Percentiles rank a stretch among this genome's conserved stretches.
These are phyloP conservation scores for Drosophila anomalata DNA, from an alignment of 2,888 invertebrate species.

Conservation along the genomic window DNA sequence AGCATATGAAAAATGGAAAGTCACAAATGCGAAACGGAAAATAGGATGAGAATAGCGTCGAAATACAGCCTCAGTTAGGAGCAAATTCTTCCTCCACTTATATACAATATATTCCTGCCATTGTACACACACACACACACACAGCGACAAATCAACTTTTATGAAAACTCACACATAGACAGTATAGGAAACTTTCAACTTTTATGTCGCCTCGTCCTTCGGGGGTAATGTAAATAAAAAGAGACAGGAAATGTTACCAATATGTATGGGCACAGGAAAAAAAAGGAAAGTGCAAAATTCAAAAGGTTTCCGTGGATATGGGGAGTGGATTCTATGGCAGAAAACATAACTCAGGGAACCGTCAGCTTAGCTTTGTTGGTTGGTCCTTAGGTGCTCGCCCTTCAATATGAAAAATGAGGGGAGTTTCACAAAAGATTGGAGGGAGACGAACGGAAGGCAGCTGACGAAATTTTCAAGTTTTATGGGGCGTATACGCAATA, in stretches of 20 bases:
- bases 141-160: constrained; percentile 33
- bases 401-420: constrained; percentile 47
- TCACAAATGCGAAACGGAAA: constrained; percentile 60
- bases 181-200: constrained; percentile 50
- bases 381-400: constrained; percentile 54
- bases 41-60: constrained; percentile 42
- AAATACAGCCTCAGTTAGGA: constrained; percentile 31
- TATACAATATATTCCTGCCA: constrained; percentile 43
- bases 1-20: constrained; percentile 80
- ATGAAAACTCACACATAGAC: constrained; percentile 26
- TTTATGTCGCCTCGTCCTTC: constrained; percentile 56
- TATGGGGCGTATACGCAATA: constrained; percentile 50
- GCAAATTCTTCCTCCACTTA: constrained; percentile 42
- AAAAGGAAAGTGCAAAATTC: constrained; percentile 53
- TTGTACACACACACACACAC: constrained; percentile 45
- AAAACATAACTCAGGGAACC: constrained; percentile 47
- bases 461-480: constrained; percentile 35
- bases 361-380: constrained; percentile 33
- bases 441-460: constrained; percentile 1
- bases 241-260: constrained; percentile 77
- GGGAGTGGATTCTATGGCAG: constrained; percentile 17
- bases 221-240: constrained; percentile 74
- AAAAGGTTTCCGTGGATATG: constrained; percentile 41
- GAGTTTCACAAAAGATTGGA: not conserved
- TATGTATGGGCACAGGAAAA: constrained; percentile 52